phyloP scores from a whole-genome alignment of 2,888 invertebrate species.

The Pyralis farinalis region DNA sequence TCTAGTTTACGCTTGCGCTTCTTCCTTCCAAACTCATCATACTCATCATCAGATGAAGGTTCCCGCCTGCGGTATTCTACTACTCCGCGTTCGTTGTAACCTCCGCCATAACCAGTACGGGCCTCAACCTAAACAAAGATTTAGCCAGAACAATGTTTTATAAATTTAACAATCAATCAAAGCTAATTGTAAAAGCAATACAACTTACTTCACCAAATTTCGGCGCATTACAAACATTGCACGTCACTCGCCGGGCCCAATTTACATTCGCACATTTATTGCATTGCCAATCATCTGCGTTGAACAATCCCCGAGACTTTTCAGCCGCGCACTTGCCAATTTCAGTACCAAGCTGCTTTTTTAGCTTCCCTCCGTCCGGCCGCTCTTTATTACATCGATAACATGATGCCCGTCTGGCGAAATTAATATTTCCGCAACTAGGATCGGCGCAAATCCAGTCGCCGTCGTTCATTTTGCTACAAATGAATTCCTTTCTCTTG shows the following conservation, averaged over 20 bases:
- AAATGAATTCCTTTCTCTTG: constrained; percentile 31
- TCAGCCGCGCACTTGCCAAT: constrained; percentile 99
- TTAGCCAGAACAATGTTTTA: neutral
- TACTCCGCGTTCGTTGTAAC: constrained; percentile 96
- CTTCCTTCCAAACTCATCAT: constrained; percentile 93
- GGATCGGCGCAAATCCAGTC: constrained; percentile 85
- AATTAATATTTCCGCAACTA: constrained; percentile 96
- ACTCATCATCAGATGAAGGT: constrained; percentile 95
- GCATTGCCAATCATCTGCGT: constrained; percentile 99
- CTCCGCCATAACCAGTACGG: constrained; percentile 91
- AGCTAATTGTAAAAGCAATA: neutral
- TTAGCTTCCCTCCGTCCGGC: constrained; percentile 61
- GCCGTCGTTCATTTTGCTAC: constrained; percentile 76
- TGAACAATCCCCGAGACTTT: constrained; percentile 96
- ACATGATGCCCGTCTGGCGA: constrained; percentile 93
- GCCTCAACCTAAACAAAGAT: constrained; percentile 79
- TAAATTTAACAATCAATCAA: neutral
- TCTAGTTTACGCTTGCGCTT: constrained; percentile 78
- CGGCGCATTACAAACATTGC: constrained; percentile 99
- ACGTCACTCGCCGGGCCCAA: constrained; percentile 97
- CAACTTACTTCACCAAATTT: constrained; percentile 95
- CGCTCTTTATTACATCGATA: constrained; percentile 93
- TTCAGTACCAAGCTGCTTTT: constrained; percentile 95
- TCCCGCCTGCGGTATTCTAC: constrained; percentile 96
- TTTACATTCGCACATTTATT: constrained; percentile 99